Evolutionary conservation across 2,888 invertebrate species (phyloP), one percentile per base, ranked within the genome.

Genomic region (Drymonia ruficornis): DNA sequence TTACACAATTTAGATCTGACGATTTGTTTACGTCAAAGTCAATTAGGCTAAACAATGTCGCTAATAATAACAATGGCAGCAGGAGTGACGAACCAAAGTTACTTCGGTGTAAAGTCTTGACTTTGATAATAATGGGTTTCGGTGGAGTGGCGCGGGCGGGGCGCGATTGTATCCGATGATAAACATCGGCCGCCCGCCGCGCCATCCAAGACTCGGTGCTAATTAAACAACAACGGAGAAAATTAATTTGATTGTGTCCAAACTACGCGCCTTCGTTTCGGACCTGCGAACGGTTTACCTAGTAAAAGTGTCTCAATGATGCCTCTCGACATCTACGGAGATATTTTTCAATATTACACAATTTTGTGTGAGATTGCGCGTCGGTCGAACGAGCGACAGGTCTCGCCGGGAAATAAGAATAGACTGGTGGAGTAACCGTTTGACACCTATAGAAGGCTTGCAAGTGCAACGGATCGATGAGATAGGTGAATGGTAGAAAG

Each of bases 151-250:
- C 71, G 68, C 63, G 72, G 73, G 69, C 58, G 76, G 78, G 80
- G 75, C 67, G 83, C 84, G 91, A 91, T 91, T 91, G 91, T 90
- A 90, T 89, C 85, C 85, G 86, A 90, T 90, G 90, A 91, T 91
- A 91, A 91, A 89, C 89, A 91, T 87, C 84, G 89, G 84, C 87
- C 88, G 84, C 86, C 88, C 86, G 85, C 83, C 85, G 83, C 83
- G 86, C 87, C 83, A 87, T 86, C 90, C 86, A 84, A 86, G 85
- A 89, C 83, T 87, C 85, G 84, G 81, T 86, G 87, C 91, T 91
- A 91, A 91, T 91, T 91, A 91, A 91, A 91, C 90, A 90, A 89
- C 90, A 91, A 89, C 90, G 89, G 87, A 85, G 88, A 87, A 90
- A 89, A 91, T 91, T 90, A 89, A 91, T 90, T 90, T 87, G 87